A percentile compares a stretch with the other conserved stretches of the same genome.
These are phyloP conservation scores for Drosophila ambigua DNA, from an alignment of 1,140 invertebrate species.

Conservation along the genomic window DNA sequence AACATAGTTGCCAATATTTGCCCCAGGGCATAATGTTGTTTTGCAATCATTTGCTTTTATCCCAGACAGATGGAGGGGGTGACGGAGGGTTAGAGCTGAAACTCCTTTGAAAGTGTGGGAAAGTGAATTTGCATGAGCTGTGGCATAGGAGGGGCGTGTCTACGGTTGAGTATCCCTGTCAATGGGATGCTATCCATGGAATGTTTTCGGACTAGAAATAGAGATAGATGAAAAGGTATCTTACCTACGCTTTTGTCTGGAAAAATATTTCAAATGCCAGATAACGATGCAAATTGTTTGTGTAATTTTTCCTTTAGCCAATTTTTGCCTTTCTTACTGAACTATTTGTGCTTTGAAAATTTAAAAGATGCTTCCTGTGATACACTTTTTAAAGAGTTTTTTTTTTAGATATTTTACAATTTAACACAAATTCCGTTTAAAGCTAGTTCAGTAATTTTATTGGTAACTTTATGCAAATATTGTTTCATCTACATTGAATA, in stretches of 20 bases:
- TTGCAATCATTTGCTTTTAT: constrained; percentile 50
- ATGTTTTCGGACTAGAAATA: constrained; percentile 8
- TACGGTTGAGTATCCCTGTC: constrained; percentile 16
- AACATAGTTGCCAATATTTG: constrained; percentile 19
- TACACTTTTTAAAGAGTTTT: too few species aligned
- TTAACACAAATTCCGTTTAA: too few species aligned
- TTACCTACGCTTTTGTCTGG: constrained; percentile 13
- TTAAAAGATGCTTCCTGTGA: too few species aligned
- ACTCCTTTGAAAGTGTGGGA: background rate
- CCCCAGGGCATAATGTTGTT: constrained; percentile 35
- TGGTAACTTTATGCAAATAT: too few species aligned
- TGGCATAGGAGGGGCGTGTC: constrained; percentile 5
- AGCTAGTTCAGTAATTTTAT: too few species aligned
- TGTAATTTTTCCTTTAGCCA: too few species aligned
- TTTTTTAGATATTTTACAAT: too few species aligned
- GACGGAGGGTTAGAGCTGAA: background rate
- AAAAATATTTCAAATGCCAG: constrained; percentile 7
- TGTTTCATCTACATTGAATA: too few species aligned
- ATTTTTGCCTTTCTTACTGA: too few species aligned
- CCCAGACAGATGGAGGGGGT: background rate
- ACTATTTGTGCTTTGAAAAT: too few species aligned
- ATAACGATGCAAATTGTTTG: too few species aligned
- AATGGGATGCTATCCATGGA: constrained; percentile 8
- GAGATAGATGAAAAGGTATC: background rate
- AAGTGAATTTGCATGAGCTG: constrained; percentile 39